phyloP scores from a whole-genome alignment of 2,797 vertebrate genomes.

The Poliocrania exsul region DNA sequence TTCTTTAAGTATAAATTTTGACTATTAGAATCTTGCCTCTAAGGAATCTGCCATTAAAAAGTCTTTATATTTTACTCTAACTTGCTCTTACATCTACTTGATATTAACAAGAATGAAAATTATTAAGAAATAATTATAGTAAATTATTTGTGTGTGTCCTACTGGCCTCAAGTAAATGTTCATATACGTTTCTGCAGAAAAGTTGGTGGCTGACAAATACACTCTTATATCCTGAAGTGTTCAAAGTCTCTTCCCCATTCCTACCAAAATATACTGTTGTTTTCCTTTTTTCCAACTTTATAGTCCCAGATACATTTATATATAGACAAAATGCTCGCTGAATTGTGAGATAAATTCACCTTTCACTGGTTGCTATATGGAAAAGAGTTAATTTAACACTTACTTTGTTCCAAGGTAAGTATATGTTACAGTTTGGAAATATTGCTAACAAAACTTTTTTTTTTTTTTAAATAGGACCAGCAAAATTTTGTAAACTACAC shows the following conservation, averaged over 20 bases:
- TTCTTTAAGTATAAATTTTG: not conserved
- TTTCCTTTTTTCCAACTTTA: not conserved
- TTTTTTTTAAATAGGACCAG: not conserved
- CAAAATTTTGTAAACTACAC: not conserved
- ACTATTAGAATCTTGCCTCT: not conserved
- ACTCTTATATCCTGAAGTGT: not conserved
- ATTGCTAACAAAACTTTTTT: not conserved
- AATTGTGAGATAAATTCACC: not conserved
- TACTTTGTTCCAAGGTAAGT: not conserved
- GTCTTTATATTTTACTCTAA: not conserved
- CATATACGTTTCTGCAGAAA: not conserved
- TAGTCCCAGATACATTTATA: not conserved
- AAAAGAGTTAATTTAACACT: not conserved
- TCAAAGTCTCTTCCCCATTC: not conserved
- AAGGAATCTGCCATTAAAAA: not conserved
- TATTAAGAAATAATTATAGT: not conserved
- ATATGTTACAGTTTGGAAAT: not conserved
- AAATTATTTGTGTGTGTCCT: not conserved
- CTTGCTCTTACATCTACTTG: not conserved
- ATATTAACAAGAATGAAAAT: not conserved
- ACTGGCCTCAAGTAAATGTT: not conserved
- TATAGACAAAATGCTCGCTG: not conserved
- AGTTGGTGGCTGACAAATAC: not conserved
- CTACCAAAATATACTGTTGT: not conserved
- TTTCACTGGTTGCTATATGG: not conserved